Percentiles rank a stretch among this genome's conserved stretches.
Evolutionary conservation across 2,888 invertebrate species (phyloP).

Genomic region (Cerastis leucographa): DNA sequence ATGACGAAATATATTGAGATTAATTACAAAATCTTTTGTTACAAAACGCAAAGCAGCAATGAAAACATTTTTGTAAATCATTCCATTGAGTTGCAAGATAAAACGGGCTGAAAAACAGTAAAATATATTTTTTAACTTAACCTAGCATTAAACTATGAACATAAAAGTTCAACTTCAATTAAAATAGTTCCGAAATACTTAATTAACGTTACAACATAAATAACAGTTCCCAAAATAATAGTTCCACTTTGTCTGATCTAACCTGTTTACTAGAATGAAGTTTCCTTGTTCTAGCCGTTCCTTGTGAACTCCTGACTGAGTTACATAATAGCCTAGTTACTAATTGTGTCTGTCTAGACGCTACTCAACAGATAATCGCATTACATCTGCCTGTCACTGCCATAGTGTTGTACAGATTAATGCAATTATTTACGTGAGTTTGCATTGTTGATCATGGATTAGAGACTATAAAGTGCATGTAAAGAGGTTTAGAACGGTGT

Average conservation of each 20-base stretch:
- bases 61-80: not conserved
- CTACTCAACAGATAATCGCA: conserved; percentile 61
- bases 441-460: conserved; percentile 26
- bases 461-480: not conserved
- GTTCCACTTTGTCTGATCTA: conserved; percentile 14
- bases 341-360: conserved; percentile 68
- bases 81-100: not conserved
- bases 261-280: conserved; percentile 44
- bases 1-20: not conserved
- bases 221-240: conserved; percentile 32
- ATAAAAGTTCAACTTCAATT: not conserved
- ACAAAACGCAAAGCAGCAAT: not conserved
- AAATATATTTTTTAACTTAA: not conserved
- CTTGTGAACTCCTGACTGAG: conserved; percentile 56
- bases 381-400: conserved; percentile 51
- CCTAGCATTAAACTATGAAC: not conserved
- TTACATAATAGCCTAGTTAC: conserved; percentile 60
- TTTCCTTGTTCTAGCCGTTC: conserved; percentile 31
- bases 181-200: conserved; percentile 3
- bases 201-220: not conserved
- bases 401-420: conserved; percentile 47
- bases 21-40: not conserved
- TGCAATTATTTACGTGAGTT: conserved; percentile 43
- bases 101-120: not conserved
- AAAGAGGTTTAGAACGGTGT: not conserved